These are phyloP conservation scores for Ptilonorhynchus violaceus DNA, from an alignment of 2,113 vertebrate species.

Conservation along the genomic window DNA sequence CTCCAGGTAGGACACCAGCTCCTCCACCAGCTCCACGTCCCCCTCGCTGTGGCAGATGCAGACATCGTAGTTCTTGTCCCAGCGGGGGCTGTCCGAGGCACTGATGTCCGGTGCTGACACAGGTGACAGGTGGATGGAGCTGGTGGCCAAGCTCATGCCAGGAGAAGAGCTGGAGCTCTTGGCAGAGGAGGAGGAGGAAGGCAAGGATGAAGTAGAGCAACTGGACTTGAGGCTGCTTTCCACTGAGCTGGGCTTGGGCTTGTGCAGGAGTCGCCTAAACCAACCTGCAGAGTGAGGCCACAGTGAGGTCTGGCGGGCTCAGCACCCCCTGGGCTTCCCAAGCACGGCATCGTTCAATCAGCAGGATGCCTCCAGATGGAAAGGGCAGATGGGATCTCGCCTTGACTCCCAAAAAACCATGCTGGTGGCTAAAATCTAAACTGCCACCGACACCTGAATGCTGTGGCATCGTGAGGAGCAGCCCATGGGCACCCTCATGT, in stretches of 20 bases:
- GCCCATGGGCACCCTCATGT: neutral
- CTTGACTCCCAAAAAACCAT: neutral
- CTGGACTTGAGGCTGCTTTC: neutral
- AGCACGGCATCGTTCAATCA: rapidly evolving
- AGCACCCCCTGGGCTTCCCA: neutral
- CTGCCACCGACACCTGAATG: neutral
- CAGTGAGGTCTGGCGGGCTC: neutral
- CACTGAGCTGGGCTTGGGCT: neutral
- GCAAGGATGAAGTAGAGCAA: neutral
- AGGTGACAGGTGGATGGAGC: rapidly evolving
- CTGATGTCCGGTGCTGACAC: neutral
- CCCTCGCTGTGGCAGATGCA: slow-evolving; percentile 83
- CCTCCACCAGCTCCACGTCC: slow-evolving; percentile 73
- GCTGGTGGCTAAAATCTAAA: neutral
- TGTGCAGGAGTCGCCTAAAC: slow-evolving; percentile 66
- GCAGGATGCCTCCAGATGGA: neutral
- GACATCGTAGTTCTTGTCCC: slow-evolving; percentile 78
- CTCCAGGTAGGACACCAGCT: slow-evolving; percentile 83
- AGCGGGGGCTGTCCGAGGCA: slow-evolving; percentile 45
- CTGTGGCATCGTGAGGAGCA: rapidly evolving
- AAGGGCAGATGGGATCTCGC: neutral
- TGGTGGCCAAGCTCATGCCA: neutral
- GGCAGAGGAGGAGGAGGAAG: neutral
- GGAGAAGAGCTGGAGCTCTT: neutral
- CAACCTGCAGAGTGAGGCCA: slow-evolving; percentile 48